Base-by-base conservation (phyloP, 2,888 invertebrate species). In the Rutpela maculata region DNA sequence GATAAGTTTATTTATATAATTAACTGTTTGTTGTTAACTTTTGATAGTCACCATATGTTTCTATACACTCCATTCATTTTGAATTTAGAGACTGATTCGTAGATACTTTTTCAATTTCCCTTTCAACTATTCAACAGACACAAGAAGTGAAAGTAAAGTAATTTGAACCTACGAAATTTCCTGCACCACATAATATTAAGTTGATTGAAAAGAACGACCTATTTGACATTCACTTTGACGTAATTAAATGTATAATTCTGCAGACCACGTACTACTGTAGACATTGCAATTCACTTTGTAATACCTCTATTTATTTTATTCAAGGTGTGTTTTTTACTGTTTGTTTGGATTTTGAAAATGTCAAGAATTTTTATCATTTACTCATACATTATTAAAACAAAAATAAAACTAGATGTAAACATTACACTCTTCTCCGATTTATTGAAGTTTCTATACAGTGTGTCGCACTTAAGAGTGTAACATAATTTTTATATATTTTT, bases 71-170 rank as follows among this genome's bases (percentile, higher is more conserved):
- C 15, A 12, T 43, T n/a, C n/a, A 50, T 50, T 50, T n/a, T 50
- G 4, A n/a, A 35, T 35, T 35, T 35, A 9, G 7, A 9, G 31
- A 35, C 7, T 5, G 31, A 9, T 35, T 26, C 22, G 22, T 43
- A 43, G 1, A 10, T 43, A 62, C 31, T 62, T 70, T 57, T 69
- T 74, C 62, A 62, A 74, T 67, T 76, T 75, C 59, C 72, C 76
- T 76, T 77, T 76, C 76, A 62, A 66, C 75, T 60, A 55, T 65
- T 71, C 67, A 63, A 74, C n/a, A 70, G n/a, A 18, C 31, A 22
- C 15, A 22, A 73, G 15, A 62, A 76, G 78, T 80, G 80, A 80
- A 80, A 80, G 80, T 78, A 80, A 80, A 80, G 78, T 78, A 62
- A 70, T 57, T 31, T 55, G 56, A 76, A 76, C 73, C 74, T 78